Base-by-base conservation (phyloP, 2,888 invertebrate species). In the Clostera curtula region DNA sequence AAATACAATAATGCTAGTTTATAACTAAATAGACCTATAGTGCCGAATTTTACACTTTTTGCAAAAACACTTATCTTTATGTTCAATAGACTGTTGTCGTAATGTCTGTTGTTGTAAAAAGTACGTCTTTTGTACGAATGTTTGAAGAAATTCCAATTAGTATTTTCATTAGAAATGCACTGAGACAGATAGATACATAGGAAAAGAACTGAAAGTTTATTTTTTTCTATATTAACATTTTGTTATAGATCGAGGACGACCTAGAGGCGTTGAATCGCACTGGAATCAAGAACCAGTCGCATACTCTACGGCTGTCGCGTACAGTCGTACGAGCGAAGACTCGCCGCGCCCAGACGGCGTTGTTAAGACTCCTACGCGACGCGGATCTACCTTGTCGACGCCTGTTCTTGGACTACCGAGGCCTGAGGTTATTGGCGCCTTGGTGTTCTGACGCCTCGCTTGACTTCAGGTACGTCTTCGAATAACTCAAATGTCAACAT, bases 281-380 rank as follows among this genome's bases (percentile, higher is more conserved):
- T 18, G 95, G 95, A 0, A 84, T 98, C 27, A 93, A 94, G 69
- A 96, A 96, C 73, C 92, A 95, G 60, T 88, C 90, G 9, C 96
- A 97, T 56, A 97, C 97, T 0, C 83, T 98, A 24, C 92, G 92
- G 5, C 79, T 98, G 23, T 94, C 95, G 46, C 90, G 98, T 30
- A 87, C 97, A 31, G 96, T 98, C 90, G 95, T 98, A 10, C 89
- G 97, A 5, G 96, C 95, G 1, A 95, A 96, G 77, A 90, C 93
- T 36, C 82, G 89, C 3, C 88, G 89, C 41, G 92, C 94, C 23
- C 88, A 96, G 39, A 84, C 87, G 37, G 88, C 92, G 31, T 74
- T 98, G 3, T 79, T 98, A 41, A 86, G 90, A 7, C 85, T 97
- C 18, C 84, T 98, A 33, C 88, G 93, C 31, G 88, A 88, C 34